These are phyloP conservation scores for Catostomus latipinnis DNA, from an alignment of 2,797 vertebrate species.

Conservation along the genomic window DNA sequence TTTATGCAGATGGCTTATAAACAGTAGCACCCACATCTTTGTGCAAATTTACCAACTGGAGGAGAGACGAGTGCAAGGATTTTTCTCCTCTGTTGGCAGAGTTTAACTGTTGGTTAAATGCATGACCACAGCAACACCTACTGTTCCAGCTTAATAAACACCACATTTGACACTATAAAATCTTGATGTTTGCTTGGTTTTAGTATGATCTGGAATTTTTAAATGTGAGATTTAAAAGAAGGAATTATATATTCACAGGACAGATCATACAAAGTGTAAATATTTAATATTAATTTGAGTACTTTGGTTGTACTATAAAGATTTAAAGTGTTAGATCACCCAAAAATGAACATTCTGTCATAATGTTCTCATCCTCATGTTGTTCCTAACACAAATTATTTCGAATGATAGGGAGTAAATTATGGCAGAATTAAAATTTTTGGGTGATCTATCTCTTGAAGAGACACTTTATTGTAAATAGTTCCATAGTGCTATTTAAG, in stretches of 20 bases:
- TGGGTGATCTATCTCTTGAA: too few relatives aligned
- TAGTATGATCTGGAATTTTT: neutral
- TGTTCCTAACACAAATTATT: too few relatives aligned
- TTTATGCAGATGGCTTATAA: slow-evolving; percentile 65
- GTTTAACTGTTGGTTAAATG: slow-evolving; percentile 18
- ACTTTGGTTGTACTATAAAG: slow-evolving; percentile 2
- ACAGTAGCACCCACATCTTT: slow-evolving; percentile 63
- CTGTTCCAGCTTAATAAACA: slow-evolving; percentile 22
- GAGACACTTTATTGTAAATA: too few relatives aligned
- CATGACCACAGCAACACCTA: slow-evolving; percentile 7
- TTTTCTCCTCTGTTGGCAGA: slow-evolving; percentile 39
- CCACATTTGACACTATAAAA: slow-evolving; percentile 25
- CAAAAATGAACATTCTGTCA: neutral
- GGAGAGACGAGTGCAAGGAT: slow-evolving; percentile 42
- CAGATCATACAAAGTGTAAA: neutral
- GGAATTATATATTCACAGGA: slow-evolving; percentile 34
- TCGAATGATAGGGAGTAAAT: too few relatives aligned
- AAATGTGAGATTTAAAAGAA: neutral
- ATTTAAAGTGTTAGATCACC: neutral
- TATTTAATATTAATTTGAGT: neutral
- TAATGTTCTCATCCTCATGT: too few relatives aligned
- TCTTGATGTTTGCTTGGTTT: neutral
- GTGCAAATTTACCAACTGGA: slow-evolving; percentile 61
- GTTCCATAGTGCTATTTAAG: too few relatives aligned
- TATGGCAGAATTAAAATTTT: too few relatives aligned